Percentiles rank a stretch among this genome's conserved stretches.
phyloP scores from a whole-genome alignment of 1,140 invertebrate species.

The Oncopodura yosiiana region DNA sequence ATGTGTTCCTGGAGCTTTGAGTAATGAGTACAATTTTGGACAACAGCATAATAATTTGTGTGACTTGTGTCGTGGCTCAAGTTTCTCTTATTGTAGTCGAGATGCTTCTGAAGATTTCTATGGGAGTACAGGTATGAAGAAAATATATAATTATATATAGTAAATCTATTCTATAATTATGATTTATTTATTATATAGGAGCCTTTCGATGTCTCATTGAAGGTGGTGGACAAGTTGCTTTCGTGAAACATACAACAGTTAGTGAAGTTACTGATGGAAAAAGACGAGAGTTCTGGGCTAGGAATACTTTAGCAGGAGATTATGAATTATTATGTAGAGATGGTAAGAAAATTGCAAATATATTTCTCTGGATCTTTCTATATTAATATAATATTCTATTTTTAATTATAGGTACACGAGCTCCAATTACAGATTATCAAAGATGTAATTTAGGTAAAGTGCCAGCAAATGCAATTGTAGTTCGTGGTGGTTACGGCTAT shows the following conservation, averaged over 20 bases:
- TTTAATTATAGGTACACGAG: conserved; percentile 52
- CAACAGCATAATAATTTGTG: conserved; percentile 83
- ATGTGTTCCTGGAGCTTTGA: conserved; percentile 80
- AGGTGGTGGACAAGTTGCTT: conserved; percentile 88
- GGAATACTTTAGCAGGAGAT: conserved; percentile 81
- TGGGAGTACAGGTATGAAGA: conserved; percentile 68
- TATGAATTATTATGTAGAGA: conserved; percentile 89
- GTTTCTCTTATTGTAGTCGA: conserved; percentile 66
- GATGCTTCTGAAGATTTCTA: conserved; percentile 82
- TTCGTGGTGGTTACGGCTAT: conserved; percentile 54
- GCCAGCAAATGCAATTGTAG: conserved; percentile 82
- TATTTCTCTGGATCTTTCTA: not conserved
- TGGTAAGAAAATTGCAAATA: conserved; percentile 46
- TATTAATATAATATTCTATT: not conserved
- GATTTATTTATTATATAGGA: conserved; percentile 40
- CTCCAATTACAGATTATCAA: conserved; percentile 63
- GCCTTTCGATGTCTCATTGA: conserved; percentile 88
- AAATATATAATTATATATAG: too few species aligned
- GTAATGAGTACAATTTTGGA: conserved; percentile 67
- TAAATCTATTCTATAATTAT: conserved; percentile 2
- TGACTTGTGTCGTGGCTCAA: conserved; percentile 81
- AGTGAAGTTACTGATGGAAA: conserved; percentile 83
- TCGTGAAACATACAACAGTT: conserved; percentile 85
- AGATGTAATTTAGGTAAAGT: conserved; percentile 84
- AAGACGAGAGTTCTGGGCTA: conserved; percentile 80